Conservation (phyloP, 2,797 vertebrate species). For the Loriculus beryllinus region DNA sequence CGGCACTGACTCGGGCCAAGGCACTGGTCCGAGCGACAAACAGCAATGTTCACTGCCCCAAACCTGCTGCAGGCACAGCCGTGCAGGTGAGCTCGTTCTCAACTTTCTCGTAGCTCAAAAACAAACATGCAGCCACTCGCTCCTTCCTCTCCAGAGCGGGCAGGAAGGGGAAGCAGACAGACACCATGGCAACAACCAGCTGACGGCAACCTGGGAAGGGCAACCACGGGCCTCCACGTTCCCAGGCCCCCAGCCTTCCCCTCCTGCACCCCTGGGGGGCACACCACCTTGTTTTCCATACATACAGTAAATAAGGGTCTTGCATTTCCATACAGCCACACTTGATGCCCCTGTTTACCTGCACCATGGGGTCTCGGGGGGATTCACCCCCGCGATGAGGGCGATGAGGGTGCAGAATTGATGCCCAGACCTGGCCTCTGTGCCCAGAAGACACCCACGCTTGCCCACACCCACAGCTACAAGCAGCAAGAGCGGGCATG, state of each 20-base stretch:
- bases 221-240: conserved; percentile 9
- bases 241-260: conserved; percentile 45
- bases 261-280: not conserved
- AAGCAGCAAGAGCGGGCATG: not conserved
- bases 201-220: conserved; percentile 56
- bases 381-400: rapidly evolving
- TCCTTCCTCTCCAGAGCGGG: not conserved
- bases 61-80: not conserved
- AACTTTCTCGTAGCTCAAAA: not conserved
- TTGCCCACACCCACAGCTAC: not conserved
- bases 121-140: conserved; percentile 12
- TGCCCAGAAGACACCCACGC: rapidly evolving
- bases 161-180: conserved; percentile 55
- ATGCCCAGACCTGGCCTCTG: not conserved
- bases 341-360: not conserved
- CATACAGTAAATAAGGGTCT: not conserved
- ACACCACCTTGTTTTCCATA: not conserved
- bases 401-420: too few species aligned
- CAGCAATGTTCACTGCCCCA: not conserved
- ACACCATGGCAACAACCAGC: conserved; percentile 36
- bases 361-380: rapidly evolving
- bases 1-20: not conserved
- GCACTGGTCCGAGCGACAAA: not conserved
- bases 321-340: not conserved
- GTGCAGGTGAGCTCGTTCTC: conserved; percentile 28